Percentiles rank a stretch among this genome's conserved stretches.
Evolutionary conservation across 2,797 vertebrate genomes (phyloP).

Genomic region (Poeciliopsis turneri): DNA sequence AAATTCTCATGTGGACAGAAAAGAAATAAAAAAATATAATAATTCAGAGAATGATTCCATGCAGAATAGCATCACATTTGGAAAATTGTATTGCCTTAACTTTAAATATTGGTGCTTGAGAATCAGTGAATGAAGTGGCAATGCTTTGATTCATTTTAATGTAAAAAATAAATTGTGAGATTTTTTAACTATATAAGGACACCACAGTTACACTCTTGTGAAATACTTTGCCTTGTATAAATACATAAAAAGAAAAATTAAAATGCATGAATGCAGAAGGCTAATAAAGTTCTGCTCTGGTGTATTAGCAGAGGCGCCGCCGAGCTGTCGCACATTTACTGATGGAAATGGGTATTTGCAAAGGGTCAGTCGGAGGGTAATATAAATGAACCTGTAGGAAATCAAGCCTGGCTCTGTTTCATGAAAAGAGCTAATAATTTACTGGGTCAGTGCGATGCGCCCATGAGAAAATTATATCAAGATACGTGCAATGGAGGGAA

Average conservation of each 20-base stretch:
- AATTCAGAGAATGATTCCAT: not conserved
- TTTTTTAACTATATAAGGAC: conserved; percentile 21
- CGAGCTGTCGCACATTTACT: conserved; percentile 25
- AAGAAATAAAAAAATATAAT: too few species aligned
- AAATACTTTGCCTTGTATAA: not conserved
- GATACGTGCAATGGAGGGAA: not conserved
- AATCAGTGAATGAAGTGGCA: not conserved
- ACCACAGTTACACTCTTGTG: conserved; percentile 5
- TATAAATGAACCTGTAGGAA: conserved; percentile 1
- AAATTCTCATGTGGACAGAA: not conserved
- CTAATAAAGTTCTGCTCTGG: conserved; percentile 3
- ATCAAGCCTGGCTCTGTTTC: conserved; percentile 3
- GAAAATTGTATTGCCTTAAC: not conserved
- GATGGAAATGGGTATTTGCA: conserved; percentile 20
- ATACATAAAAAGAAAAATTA: not conserved
- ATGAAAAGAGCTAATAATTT: conserved; percentile 7
- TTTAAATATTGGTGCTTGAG: not conserved
- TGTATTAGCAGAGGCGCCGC: conserved; percentile 14
- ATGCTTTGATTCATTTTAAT: not conserved
- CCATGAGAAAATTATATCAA: not conserved
- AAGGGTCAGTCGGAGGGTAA: conserved; percentile 4
- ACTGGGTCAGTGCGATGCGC: not conserved
- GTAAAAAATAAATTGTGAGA: not conserved
- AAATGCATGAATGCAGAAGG: conserved; percentile 7
- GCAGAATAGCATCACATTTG: not conserved